A percentile compares a stretch with the other conserved stretches of the same genome.
These are phyloP conservation scores for Macropus fuliginosus DNA, from an alignment of 2,797 vertebrate genomes.

Conservation along the genomic window DNA sequence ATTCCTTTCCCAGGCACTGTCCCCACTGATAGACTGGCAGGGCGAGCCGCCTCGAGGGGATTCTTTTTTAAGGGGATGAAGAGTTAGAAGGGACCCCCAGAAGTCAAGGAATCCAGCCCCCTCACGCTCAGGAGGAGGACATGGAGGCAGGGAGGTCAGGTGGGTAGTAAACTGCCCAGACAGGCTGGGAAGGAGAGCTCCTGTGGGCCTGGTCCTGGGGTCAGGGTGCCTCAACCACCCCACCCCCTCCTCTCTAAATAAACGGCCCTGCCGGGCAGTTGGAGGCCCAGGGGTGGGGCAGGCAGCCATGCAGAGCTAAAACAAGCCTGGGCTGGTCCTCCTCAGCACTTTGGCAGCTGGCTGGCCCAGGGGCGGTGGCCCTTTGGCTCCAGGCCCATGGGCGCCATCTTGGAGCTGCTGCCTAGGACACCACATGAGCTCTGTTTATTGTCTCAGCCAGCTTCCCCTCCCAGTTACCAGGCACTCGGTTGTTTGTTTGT, in stretches of 20 bases:
- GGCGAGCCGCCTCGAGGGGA: not conserved
- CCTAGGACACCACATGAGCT: not conserved
- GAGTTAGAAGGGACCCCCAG: not conserved
- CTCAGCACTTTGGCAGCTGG: not conserved
- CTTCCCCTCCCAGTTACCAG: not conserved
- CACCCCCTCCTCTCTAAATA: not conserved
- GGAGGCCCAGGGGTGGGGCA: not conserved
- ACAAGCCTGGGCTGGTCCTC: not conserved
- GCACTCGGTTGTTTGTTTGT: not conserved
- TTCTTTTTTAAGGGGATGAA: not conserved
- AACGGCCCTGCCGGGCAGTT: rapidly evolving
- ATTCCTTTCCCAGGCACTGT: not conserved
- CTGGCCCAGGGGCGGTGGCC: not conserved
- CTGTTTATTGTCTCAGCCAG: not conserved
- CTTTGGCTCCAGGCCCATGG: not conserved
- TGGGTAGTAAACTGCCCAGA: too few relatives aligned
- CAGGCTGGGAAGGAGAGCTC: not conserved
- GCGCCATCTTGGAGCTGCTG: not conserved
- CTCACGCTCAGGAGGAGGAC: not conserved
- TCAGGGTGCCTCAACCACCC: not conserved
- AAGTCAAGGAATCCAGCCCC: not conserved
- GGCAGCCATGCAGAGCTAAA: not conserved
- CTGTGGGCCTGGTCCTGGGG: too few relatives aligned
- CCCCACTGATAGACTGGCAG: not conserved
- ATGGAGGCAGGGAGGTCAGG: too few relatives aligned